Percentiles rank a stretch among this genome's conserved stretches.
Evolutionary conservation across 2,113 vertebrate species (phyloP).

Genomic region (Scolopax mira): DNA sequence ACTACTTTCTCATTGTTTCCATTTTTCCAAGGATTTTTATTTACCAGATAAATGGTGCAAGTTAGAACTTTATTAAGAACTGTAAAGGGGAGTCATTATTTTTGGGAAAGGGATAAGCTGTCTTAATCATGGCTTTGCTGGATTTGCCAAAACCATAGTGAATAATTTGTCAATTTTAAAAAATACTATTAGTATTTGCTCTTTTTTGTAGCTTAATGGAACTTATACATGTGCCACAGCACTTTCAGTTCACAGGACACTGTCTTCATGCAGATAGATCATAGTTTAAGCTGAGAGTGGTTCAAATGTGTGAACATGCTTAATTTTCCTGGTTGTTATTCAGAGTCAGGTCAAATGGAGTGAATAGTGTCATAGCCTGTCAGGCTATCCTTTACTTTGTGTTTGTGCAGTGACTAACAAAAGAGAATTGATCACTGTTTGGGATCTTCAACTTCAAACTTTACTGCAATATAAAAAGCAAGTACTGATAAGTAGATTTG

Average conservation of each 20-base stretch:
- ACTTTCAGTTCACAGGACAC: neutral
- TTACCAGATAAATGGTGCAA: slow-evolving; percentile 11
- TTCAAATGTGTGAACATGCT: neutral
- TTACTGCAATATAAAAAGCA: neutral
- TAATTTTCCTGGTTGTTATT: neutral
- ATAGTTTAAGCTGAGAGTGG: neutral
- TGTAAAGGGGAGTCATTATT: neutral
- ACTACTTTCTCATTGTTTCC: neutral
- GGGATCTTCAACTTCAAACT: neutral
- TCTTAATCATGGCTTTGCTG: neutral
- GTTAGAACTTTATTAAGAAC: neutral
- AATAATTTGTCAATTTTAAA: neutral
- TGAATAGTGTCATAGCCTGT: neutral
- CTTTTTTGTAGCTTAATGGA: neutral
- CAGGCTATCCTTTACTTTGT: neutral
- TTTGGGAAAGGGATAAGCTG: neutral
- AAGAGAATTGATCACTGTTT: neutral
- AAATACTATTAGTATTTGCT: neutral
- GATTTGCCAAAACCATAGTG: neutral
- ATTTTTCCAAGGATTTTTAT: slow-evolving; percentile 3
- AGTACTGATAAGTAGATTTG: neutral
- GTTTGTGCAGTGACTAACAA: neutral
- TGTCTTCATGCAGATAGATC: neutral
- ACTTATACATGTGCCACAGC: neutral
- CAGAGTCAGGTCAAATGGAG: neutral